Evolutionary conservation across 2,113 vertebrate species (phyloP).

Genomic region (Crotalus helleri): DNA sequence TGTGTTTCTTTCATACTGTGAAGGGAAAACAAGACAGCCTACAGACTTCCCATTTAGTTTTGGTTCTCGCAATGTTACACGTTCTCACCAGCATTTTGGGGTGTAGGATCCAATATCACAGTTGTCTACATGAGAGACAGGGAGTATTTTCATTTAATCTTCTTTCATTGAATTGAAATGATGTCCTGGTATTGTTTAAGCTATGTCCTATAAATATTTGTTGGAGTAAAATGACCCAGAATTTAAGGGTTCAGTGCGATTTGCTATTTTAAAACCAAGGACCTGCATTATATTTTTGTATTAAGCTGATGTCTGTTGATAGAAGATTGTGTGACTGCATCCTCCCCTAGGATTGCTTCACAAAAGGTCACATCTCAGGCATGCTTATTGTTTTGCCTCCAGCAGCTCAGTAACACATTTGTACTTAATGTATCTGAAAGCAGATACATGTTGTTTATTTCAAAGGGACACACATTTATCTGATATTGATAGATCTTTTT

Average conservation of each 20-base stretch:
- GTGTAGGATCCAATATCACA: not conserved
- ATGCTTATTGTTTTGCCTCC: conserved; percentile 20
- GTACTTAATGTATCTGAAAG: conserved; percentile 32
- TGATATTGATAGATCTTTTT: not conserved
- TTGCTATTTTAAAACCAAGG: conserved; percentile 26
- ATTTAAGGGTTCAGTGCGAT: conserved; percentile 9
- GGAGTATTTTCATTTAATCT: not conserved
- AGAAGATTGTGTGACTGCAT: conserved; percentile 15
- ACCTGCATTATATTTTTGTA: not conserved
- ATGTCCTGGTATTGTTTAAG: not conserved
- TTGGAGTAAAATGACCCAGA: conserved; percentile 8
- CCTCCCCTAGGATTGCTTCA: conserved; percentile 12
- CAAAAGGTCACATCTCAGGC: conserved; percentile 35
- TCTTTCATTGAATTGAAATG: not conserved
- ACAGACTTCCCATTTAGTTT: not conserved
- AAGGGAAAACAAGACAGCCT: not conserved
- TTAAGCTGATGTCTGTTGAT: conserved; percentile 6
- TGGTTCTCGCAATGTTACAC: not conserved
- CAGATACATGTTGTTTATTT: conserved; percentile 12
- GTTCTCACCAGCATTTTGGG: not conserved
- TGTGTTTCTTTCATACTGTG: not conserved
- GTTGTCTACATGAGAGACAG: not conserved
- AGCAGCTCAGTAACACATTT: conserved; percentile 18
- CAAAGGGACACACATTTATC: conserved; percentile 5
- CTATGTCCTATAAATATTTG: not conserved